Evolutionary conservation across 1,140 invertebrate species (phyloP).

Genomic region (Leptinotarsa lineolata): DNA sequence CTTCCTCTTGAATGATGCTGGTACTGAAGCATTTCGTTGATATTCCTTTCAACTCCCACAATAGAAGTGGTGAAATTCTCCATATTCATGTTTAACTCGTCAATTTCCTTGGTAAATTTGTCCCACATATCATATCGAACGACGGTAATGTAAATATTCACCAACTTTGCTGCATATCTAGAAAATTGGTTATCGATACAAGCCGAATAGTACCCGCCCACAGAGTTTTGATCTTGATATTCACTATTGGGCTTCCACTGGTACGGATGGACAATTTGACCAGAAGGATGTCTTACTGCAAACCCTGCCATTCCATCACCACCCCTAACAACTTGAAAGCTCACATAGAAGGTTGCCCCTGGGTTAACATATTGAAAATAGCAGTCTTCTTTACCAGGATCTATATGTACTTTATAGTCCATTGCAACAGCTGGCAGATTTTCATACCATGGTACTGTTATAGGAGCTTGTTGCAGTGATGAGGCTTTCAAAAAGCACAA

Average conservation of each 20-base stretch:
- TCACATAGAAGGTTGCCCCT: constrained; percentile 90
- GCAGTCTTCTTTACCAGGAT: constrained; percentile 93
- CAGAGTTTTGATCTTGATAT: constrained; percentile 80
- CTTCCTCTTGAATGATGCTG: constrained; percentile 78
- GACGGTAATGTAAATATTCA: constrained; percentile 92
- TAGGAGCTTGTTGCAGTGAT: neutral
- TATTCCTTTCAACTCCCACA: constrained; percentile 77
- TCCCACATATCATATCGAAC: constrained; percentile 95
- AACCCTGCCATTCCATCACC: constrained; percentile 92
- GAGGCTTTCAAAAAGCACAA: constrained; percentile 11
- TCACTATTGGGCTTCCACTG: constrained; percentile 85
- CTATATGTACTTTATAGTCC: constrained; percentile 93
- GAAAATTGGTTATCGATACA: constrained; percentile 96
- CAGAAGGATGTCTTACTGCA: constrained; percentile 83
- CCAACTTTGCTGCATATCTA: constrained; percentile 86
- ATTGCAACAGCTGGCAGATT: constrained; percentile 85
- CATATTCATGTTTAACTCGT: constrained; percentile 84
- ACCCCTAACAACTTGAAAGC: constrained; percentile 87
- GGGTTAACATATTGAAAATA: constrained; percentile 91
- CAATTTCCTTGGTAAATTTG: constrained; percentile 85
- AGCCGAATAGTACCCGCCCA: constrained; percentile 88
- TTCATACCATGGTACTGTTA: constrained; percentile 72
- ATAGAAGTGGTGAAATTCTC: constrained; percentile 85
- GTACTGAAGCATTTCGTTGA: constrained; percentile 83
- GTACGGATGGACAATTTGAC: constrained; percentile 84